Conservation (phyloP, 2,888 invertebrate species). For the Uropetala carovei region DNA sequence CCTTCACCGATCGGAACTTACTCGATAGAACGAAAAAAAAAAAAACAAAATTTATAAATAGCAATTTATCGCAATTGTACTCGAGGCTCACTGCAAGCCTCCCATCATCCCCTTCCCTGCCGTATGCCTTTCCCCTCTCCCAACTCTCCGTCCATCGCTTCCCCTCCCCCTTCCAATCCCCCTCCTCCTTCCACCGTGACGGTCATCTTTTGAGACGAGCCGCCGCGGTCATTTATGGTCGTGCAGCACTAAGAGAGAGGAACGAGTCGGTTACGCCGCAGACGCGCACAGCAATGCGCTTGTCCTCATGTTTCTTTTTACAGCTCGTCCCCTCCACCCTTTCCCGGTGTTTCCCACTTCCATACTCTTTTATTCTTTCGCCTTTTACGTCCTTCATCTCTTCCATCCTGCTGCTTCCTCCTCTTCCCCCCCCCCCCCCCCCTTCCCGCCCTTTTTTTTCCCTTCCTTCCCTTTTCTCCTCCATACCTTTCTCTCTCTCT, state of each 20-base stretch:
- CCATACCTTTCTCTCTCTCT: not conserved
- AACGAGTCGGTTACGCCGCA: constrained; percentile 41
- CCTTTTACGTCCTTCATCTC: constrained; percentile 8
- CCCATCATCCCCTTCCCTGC: not conserved
- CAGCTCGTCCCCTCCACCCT: constrained; percentile 19
- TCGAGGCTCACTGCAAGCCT: not conserved
- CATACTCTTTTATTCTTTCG: constrained; percentile 36
- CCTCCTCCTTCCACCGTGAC: not conserved
- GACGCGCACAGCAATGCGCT: constrained; percentile 41
- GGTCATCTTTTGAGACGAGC: constrained; percentile 44
- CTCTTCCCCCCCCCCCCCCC: not conserved
- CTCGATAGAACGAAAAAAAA: not conserved
- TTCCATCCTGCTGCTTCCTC: not conserved
- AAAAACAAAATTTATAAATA: not conserved
- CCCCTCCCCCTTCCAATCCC: not conserved
- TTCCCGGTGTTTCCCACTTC: constrained; percentile 47
- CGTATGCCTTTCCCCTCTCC: not conserved
- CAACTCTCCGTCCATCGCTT: not conserved
- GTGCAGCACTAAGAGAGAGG: constrained; percentile 38
- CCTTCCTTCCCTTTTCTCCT: not conserved
- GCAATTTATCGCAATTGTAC: not conserved
- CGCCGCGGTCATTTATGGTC: constrained; percentile 54
- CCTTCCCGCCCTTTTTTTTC: not conserved
- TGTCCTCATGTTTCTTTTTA: constrained; percentile 25
- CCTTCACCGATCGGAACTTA: not conserved